Evolutionary conservation across 2,888 invertebrate genomes (phyloP).

Genomic region (Erebia epiphron): DNA sequence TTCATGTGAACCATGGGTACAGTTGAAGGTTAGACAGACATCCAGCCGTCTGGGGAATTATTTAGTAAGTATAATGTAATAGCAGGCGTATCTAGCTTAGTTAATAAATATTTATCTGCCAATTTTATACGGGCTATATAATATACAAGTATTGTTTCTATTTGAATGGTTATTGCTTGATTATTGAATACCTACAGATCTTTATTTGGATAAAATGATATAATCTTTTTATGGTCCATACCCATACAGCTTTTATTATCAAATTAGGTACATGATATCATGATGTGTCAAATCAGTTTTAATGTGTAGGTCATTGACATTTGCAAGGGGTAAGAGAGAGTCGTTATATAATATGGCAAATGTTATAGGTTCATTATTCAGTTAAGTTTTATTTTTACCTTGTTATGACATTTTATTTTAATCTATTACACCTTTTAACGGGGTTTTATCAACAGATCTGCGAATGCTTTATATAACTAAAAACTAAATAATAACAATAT

Average conservation of each 20-base stretch:
- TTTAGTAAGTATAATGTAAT: constrained; percentile 5
- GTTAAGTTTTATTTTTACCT: too few species aligned
- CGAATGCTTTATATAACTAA: too few species aligned
- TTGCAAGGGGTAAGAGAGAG: too few species aligned
- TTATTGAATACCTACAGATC: too few species aligned
- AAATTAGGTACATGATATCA: not conserved
- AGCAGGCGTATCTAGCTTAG: not conserved
- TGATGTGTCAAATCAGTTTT: not conserved
- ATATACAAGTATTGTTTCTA: not conserved
- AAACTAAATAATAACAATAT: too few species aligned
- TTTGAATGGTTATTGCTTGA: not conserved
- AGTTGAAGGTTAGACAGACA: constrained; percentile 1
- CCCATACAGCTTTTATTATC: not conserved
- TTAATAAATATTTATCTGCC: constrained; percentile 1
- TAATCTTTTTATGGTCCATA: not conserved
- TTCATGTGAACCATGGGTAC: not conserved
- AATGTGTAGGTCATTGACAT: too few species aligned
- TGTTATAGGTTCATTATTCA: too few species aligned
- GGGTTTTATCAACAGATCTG: too few species aligned
- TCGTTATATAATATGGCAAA: too few species aligned
- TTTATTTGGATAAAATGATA: too few species aligned
- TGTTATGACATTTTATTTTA: too few species aligned
- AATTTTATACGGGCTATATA: not conserved
- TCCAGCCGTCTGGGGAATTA: not conserved
- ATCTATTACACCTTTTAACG: too few species aligned